Base-by-base conservation (phyloP, 2,113 vertebrate species). In the Nyctereutes procyonoides region DNA sequence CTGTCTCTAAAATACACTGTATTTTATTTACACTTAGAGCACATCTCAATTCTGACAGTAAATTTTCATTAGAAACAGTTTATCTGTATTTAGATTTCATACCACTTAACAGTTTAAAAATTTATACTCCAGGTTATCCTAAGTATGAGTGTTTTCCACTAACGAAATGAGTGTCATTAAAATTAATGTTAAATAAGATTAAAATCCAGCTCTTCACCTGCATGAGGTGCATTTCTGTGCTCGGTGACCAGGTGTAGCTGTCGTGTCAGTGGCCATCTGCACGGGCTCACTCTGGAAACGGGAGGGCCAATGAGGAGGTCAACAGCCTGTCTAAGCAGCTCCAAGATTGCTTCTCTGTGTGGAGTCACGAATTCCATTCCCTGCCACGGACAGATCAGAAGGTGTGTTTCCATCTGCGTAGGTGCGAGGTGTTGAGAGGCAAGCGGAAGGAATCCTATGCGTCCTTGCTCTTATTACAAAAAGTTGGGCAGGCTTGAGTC, bases 331-430 rank as follows among this genome's bases (percentile, higher is more conserved):
- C 48, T 13, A 22, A 0, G 32, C 4, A 62, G 1, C 30, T 9
- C 51, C 74, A 67, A 32, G 32, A 32, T n/a, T 43, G 32, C 30
- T 30, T 35, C 58, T 87, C 30, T 5, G 28, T 19, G 55, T 19
- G 24, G 32, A 79, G 74, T 51, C 43, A 8, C 26, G 43, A 28
- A 2, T 8, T 8, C 73, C 14, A 1, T 15, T 15, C 73, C 38
- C 53, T 60, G 5, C 16, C 19, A 14, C n/a, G 1, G 22, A 30
- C 8, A 1, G 58, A 3, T 17, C 14, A 12, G 15, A 20, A 20
- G 32, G 8, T 16, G 17, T 5, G 2, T 32, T 53, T 69, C 28
- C 22, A 1, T 38, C 56, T 35, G 0, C 30, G 17, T 4, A 16
- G 48, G 60, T n/a, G n/a, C 20, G 7, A 4, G 12, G 19, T 20